A percentile compares a stretch with the other conserved stretches of the same genome.
Conservation (phyloP, 2,113 vertebrate species). For the Cebus imitator region DNA sequence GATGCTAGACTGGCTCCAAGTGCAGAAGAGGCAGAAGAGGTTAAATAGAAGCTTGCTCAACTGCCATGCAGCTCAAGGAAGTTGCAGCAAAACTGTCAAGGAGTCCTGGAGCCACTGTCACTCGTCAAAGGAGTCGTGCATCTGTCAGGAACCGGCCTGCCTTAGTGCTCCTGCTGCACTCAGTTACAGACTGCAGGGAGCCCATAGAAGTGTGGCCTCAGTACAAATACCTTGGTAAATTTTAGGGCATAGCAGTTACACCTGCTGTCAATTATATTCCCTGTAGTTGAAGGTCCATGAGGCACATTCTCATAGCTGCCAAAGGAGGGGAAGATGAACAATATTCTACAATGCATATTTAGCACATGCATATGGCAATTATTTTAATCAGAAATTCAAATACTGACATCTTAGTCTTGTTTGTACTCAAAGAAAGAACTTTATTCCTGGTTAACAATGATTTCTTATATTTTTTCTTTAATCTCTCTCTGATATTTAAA, state of each 20-base stretch:
- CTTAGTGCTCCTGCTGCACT: background rate
- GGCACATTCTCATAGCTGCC: background rate
- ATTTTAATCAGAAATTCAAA: background rate
- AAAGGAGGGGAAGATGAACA: background rate
- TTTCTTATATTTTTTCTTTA: background rate
- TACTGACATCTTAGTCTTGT: background rate
- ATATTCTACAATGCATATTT: background rate
- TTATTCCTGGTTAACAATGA: background rate
- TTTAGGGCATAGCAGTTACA: background rate
- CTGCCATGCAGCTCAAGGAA: background rate
- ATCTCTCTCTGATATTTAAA: background rate
- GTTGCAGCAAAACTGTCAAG: background rate
- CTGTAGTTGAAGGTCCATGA: background rate
- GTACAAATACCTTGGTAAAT: background rate
- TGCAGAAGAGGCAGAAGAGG: background rate
- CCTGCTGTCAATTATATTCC: background rate
- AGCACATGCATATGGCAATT: background rate
- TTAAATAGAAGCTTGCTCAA: background rate
- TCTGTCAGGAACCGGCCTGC: background rate
- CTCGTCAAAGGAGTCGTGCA: background rate
- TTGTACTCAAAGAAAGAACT: background rate
- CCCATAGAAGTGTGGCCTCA: background rate
- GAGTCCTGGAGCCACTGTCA: background rate
- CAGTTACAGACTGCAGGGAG: background rate
- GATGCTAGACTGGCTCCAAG: background rate